phyloP scores from a whole-genome alignment of 2,888 invertebrate species.

The Stenchaetothrips biformis region DNA sequence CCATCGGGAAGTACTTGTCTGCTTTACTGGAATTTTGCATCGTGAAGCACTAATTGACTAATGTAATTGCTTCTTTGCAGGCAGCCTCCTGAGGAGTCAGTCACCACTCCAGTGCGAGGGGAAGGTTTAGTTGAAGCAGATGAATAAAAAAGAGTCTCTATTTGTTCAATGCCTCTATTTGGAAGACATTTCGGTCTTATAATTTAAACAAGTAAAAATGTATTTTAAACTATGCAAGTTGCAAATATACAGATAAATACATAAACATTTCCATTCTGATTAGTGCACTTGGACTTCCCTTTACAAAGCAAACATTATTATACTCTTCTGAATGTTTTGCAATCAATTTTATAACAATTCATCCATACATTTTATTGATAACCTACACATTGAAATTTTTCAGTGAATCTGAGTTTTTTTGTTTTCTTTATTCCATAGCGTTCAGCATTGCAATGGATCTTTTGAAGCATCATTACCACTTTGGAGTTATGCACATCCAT shows the following conservation, averaged over 20 bases:
- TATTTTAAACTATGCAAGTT: slow-evolving; percentile 17
- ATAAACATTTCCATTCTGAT: not conserved
- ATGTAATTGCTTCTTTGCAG: no score
- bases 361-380: not conserved
- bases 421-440: not conserved
- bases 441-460: not conserved
- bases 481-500: not conserved
- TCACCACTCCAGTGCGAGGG: no score
- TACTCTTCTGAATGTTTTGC: not conserved
- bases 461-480: not conserved
- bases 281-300: not conserved
- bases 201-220: slow-evolving; percentile 22
- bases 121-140: no score
- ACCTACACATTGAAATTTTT: not conserved
- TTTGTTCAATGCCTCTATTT: slow-evolving; percentile 35
- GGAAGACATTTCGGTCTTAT: slow-evolving; percentile 12
- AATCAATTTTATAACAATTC: not conserved
- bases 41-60: no score
- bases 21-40: no score
- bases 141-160: slow-evolving; percentile 22
- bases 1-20: no score
- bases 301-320: not conserved
- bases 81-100: no score
- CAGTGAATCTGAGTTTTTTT: no score
- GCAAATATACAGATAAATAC: slow-evolving; percentile 21